phyloP scores from a whole-genome alignment of 1,140 invertebrate genomes.

The Camponotus vicinus region DNA sequence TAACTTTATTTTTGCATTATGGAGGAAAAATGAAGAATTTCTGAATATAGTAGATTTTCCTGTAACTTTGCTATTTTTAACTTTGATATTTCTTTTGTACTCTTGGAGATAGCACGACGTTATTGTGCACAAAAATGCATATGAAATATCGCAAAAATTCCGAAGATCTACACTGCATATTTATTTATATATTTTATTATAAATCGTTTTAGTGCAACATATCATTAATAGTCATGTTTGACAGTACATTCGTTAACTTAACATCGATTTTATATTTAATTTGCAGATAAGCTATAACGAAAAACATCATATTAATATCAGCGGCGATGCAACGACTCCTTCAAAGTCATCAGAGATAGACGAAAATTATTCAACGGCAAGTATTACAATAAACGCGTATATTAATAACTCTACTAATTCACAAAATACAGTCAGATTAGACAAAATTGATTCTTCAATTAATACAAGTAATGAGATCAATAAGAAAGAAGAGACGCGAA shows the following conservation, averaged over 20 bases:
- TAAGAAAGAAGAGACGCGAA: conserved; percentile 66
- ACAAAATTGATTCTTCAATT: background rate
- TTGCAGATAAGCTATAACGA: conserved; percentile 36
- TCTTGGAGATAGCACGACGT: no score
- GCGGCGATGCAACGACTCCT: background rate
- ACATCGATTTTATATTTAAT: conserved; percentile 20
- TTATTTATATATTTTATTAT: no score
- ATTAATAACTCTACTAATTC: conserved; percentile 5
- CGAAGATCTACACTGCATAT: no score
- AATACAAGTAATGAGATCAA: conserved; percentile 8
- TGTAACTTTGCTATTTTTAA: no score
- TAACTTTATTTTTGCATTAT: no score
- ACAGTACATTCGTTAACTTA: background rate
- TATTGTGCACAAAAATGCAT: background rate
- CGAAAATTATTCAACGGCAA: background rate
- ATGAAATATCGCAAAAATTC: background rate
- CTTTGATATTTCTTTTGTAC: no score
- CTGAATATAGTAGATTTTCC: no score
- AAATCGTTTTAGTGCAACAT: background rate
- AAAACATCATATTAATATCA: background rate
- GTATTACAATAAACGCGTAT: background rate
- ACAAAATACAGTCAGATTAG: conserved; percentile 1
- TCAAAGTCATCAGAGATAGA: background rate
- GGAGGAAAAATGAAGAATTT: no score
- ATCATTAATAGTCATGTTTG: background rate